These are phyloP conservation scores for Leptopilina syphax DNA, from an alignment of 2,888 invertebrate species.

Conservation along the genomic window DNA sequence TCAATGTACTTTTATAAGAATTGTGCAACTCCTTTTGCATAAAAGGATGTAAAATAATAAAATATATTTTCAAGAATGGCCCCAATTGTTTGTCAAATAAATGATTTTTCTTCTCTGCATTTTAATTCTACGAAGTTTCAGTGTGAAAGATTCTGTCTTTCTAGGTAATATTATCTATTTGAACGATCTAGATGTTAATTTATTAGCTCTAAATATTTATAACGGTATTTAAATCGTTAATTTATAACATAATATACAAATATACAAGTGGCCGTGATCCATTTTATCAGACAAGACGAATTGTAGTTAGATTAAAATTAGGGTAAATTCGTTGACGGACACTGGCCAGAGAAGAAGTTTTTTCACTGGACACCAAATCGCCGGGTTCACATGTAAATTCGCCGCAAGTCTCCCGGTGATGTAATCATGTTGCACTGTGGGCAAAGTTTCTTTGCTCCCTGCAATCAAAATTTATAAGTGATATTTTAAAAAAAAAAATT, in stretches of 20 bases:
- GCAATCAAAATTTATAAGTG: slow-evolving; percentile 62
- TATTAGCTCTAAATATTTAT: slow-evolving; percentile 71
- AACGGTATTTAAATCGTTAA: slow-evolving; percentile 70
- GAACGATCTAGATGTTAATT: slow-evolving; percentile 69
- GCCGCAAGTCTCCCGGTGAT: slow-evolving; percentile 89
- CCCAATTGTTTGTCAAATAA: too few species aligned
- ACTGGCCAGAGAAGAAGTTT: slow-evolving; percentile 14
- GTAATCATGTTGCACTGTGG: slow-evolving; percentile 97
- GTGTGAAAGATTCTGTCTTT: slow-evolving; percentile 3
- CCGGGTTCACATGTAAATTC: slow-evolving; percentile 89
- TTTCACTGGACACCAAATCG: slow-evolving; percentile 40
- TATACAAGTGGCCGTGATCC: slow-evolving; percentile 68
- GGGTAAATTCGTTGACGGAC: slow-evolving; percentile 53
- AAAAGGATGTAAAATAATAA: too few species aligned
- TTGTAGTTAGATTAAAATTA: slow-evolving; percentile 42
- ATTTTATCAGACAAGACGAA: slow-evolving; percentile 41
- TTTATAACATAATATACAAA: slow-evolving; percentile 74
- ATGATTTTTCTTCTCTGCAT: too few species aligned
- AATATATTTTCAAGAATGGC: too few species aligned
- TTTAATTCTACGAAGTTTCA: not conserved
- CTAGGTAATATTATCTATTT: slow-evolving; percentile 39
- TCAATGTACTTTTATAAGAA: too few species aligned
- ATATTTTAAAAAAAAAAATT: slow-evolving; percentile 8
- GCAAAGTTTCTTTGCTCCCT: slow-evolving; percentile 94
- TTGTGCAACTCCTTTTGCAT: too few species aligned